These are phyloP conservation scores for Serilophus lunatus DNA, from an alignment of 2,113 vertebrate species.

Conservation along the genomic window DNA sequence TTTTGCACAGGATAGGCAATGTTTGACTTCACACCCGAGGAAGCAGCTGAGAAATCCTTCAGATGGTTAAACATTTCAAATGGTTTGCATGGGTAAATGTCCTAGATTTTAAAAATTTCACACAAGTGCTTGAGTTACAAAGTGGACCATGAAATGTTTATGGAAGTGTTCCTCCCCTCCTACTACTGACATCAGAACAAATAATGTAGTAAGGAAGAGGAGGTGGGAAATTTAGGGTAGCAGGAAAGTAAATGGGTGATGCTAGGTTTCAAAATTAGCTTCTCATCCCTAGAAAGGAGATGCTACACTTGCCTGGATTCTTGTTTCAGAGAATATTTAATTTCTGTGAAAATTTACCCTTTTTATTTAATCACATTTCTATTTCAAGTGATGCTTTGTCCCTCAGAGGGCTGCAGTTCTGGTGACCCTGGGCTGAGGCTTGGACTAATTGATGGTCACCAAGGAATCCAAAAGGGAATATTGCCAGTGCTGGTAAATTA, in stretches of 20 bases:
- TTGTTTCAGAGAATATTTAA: not conserved
- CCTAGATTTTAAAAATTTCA: slow-evolving; percentile 24
- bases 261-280: not conserved
- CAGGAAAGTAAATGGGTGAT: not conserved
- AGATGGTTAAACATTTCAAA: slow-evolving; percentile 46
- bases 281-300: not conserved
- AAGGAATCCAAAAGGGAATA: not conserved
- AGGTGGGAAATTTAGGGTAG: not conserved
- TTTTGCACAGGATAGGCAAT: slow-evolving; percentile 2
- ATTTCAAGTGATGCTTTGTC: not conserved
- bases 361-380: not conserved
- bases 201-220: not conserved
- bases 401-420: not conserved
- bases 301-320: not conserved
- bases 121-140: not conserved
- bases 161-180: not conserved
- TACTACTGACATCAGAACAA: not conserved
- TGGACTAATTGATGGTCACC: not conserved
- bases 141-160: slow-evolving; percentile 11
- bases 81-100: not conserved
- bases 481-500: not conserved
- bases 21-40: slow-evolving; percentile 53
- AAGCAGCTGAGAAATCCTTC: slow-evolving; percentile 58
- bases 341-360: not conserved
- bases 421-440: not conserved